Conservation (phyloP, 1,140 invertebrate genomes). For the Centruroides vittatus region DNA sequence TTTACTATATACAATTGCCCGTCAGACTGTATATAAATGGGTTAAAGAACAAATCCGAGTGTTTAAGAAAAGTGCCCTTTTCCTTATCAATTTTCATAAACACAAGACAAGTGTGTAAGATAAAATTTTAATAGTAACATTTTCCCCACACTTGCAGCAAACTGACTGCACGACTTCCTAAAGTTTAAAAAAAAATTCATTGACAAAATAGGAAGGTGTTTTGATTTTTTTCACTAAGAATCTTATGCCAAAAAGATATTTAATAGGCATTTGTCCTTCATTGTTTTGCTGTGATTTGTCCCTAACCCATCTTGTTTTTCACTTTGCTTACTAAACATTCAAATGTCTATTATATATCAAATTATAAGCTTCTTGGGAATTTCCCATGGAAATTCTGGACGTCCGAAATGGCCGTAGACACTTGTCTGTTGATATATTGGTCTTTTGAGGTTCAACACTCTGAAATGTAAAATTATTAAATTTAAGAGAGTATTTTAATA, state of each 20-base stretch:
- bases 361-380: slow-evolving; percentile 60
- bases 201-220: too few relatives aligned
- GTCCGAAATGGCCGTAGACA: slow-evolving; percentile 96
- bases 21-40: too few relatives aligned
- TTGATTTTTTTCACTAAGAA: too few relatives aligned
- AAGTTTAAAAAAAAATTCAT: too few relatives aligned
- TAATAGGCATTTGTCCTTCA: too few relatives aligned
- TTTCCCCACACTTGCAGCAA: slow-evolving; percentile 32
- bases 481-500: too few relatives aligned
- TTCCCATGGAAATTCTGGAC: slow-evolving; percentile 94
- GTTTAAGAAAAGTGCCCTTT: slow-evolving; percentile 40
- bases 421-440: slow-evolving; percentile 97
- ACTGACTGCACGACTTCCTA: not conserved
- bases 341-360: not conserved
- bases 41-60: slow-evolving; percentile 28
- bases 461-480: slow-evolving; percentile 24
- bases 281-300: too few relatives aligned
- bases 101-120: slow-evolving; percentile 36
- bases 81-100: slow-evolving; percentile 38
- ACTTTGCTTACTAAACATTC: too few relatives aligned
- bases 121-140: slow-evolving; percentile 1
- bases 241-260: too few relatives aligned
- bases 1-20: too few relatives aligned
- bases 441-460: slow-evolving; percentile 81
- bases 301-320: too few relatives aligned